Evolutionary conservation across 2,113 vertebrate species (phyloP).

Genomic region (Pongo abelii): DNA sequence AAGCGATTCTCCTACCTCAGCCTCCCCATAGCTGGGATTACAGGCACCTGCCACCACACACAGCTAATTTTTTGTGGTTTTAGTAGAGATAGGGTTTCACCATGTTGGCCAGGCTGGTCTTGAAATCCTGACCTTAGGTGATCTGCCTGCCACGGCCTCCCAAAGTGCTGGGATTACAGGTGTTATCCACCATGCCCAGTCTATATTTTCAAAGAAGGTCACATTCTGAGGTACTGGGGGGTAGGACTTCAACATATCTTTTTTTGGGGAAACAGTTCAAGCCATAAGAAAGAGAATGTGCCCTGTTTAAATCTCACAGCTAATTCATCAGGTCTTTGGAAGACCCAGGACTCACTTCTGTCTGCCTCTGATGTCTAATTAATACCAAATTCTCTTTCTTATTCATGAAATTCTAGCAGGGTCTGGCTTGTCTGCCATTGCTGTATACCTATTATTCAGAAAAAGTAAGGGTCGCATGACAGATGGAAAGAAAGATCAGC

Average conservation of each 20-base stretch:
- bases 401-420: not conserved
- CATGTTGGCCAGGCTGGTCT: no score
- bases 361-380: not conserved
- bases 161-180: no score
- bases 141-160: no score
- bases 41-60: no score
- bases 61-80: no score
- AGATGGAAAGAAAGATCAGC: not conserved
- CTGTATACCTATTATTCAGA: not conserved
- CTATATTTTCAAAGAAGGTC: not conserved
- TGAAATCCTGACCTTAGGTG: no score
- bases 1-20: no score
- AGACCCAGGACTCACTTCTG: not conserved
- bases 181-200: no score
- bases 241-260: not conserved
- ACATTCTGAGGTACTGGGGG: not conserved
- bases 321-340: not conserved
- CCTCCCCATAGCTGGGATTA: no score
- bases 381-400: not conserved
- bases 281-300: fast-evolving
- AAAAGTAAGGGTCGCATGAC: not conserved
- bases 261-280: not conserved
- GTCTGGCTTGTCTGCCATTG: not conserved
- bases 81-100: no score
- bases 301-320: not conserved